Base-by-base conservation (phyloP, 2,888 invertebrate genomes). In the Chrysolina oricalcia region DNA sequence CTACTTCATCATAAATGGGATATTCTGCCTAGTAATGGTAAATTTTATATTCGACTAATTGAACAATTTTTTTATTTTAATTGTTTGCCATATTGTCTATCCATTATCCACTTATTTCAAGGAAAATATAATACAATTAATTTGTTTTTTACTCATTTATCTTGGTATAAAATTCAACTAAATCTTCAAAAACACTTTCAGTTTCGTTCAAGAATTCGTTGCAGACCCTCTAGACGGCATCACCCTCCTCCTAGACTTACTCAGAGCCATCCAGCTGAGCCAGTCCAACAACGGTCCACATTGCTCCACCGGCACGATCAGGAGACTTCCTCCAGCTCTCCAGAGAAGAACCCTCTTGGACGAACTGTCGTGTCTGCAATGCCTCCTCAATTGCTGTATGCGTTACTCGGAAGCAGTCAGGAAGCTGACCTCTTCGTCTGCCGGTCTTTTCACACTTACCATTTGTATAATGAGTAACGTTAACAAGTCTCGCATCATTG, bases 201-300 rank as follows among this genome's bases (percentile, higher is more conserved):
- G 97, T 88, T 98, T 98, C 88, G 94, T 98, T 10, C 96, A 97
- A 89, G 98, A 98, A 89, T 97, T 98, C 88, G 93, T 96, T 0
- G 93, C 95, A 70, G 94, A 96, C 73, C 96, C 97, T 19, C 92
- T 96, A 85, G 97, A 97, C 89, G 98, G 98, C 10, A 93, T 97
- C 2, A 93, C 94, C 6, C 90, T 97, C 63, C 91, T 98, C 11
- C 89, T 98, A 83, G 97, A 97, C 87, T 93, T 97, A 1, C 90
- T 98, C 76, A 93, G 96, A 72, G 94, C 95, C 68, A 94, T 97
- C 66, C 97, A 97, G 86, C 90, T 95, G 77, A 94, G 94, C 69
- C 96, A 96, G 86, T 92, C 93, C 0, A 93, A 92, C 48, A 81
- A 88, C 65, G 88, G 80, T 75, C 71, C 85, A 74, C 87, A 79